Base-by-base conservation (phyloP, 2,888 invertebrate genomes). In the Aphodius sticticus region DNA sequence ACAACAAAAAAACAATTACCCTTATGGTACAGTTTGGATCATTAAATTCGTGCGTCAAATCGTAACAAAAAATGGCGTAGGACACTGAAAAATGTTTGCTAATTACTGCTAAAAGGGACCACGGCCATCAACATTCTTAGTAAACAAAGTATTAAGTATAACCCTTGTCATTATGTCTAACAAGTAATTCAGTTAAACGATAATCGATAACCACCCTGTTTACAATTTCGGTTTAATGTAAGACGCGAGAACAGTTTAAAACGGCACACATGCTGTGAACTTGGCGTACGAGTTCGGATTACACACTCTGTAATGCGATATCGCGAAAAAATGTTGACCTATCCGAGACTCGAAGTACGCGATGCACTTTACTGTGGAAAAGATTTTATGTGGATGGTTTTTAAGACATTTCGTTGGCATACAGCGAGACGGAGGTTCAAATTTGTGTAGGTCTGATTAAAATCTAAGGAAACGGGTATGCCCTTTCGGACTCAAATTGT, bases 151-250 rank as follows among this genome's bases (percentile, higher is more conserved):
- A 53, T 53, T 53, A 53, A 53, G 26, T 53, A 53, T 53, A 53
- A 53, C 53, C 53, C 53, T 53, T 12, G 53, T 53, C 53, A 53
- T 53, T 53, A 53, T 12, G 53, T 53, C 53, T 53, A 53, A 53
- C 53, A 53, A 53, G 53, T 53, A 53, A 53, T 53, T 53, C 53
- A 53, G 53, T 53, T 53, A 53, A 53, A 53, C 53, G 53, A 53
- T 53, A 53, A 53, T 53, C 53, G 53, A 53, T 53, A 53, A 53
- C 12, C 2, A 0, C 9, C 53, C 53, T 53, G 53, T 53, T 53
- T 53, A 53, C 53, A 53, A 53, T 53, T 53, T 53, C 53, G 53
- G 53, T 53, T 53, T 7, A 26, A 26, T 26, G 53, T 53, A 53
- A 53, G 53, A 53, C 53, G 53, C 3, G 53, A 53, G 53, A 53